phyloP scores from a whole-genome alignment of 2,888 invertebrate genomes.

The Caenorhabditis sinica region DNA sequence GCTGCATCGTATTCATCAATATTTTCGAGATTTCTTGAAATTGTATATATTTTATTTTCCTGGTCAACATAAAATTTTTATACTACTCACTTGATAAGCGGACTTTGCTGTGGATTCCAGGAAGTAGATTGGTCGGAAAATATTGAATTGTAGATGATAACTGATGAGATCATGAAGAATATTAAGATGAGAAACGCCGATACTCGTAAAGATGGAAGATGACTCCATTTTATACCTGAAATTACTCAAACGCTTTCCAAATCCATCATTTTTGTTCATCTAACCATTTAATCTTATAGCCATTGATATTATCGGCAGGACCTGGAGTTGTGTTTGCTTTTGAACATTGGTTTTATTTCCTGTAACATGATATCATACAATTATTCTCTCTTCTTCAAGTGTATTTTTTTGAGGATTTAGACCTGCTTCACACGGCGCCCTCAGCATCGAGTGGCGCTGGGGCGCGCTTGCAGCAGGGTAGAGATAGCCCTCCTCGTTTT shows the following conservation, averaged over 20 bases:
- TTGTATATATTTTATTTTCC: background rate
- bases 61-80: conserved; percentile 15
- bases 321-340: background rate
- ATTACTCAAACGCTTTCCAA: background rate
- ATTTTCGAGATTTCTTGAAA: conserved; percentile 50
- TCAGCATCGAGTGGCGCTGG: no score
- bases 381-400: background rate
- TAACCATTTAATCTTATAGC: conserved; percentile 28
- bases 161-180: conserved; percentile 20
- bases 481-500: no score
- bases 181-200: conserved; percentile 24
- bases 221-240: conserved; percentile 10
- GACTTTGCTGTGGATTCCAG: conserved; percentile 11
- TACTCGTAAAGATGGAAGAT: conserved; percentile 23
- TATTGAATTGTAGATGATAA: conserved; percentile 28
- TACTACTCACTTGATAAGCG: conserved; percentile 27
- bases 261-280: background rate
- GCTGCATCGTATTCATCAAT: conserved; percentile 93
- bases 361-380: conserved; percentile 11
- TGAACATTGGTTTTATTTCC: conserved; percentile 32
- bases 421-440: no score
- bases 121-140: conserved; percentile 34
- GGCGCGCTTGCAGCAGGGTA: no score
- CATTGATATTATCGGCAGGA: conserved; percentile 41
- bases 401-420: background rate